Percentiles rank a stretch among this genome's conserved stretches.
These are phyloP conservation scores for Chalcosyrphus nemorum DNA, from an alignment of 2,888 invertebrate genomes.

Conservation along the genomic window DNA sequence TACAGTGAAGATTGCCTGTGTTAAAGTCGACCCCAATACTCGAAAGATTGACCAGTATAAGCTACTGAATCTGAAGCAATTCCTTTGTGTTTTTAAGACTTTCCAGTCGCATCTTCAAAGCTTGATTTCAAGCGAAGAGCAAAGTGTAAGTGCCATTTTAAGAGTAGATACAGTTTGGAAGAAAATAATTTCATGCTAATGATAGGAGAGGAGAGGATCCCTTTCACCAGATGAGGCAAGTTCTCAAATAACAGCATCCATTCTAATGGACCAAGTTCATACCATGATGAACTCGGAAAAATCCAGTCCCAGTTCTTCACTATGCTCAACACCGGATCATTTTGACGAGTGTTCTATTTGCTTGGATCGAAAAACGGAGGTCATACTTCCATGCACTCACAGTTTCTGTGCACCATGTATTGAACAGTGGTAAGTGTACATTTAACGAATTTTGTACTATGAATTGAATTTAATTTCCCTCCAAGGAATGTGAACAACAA, in stretches of 20 bases:
- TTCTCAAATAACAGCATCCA: slow-evolving; percentile 78
- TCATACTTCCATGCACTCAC: slow-evolving; percentile 87
- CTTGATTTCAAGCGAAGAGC: slow-evolving; percentile 78
- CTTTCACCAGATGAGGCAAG: slow-evolving; percentile 41
- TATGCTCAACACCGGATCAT: slow-evolving; percentile 77
- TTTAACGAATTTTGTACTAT: background rate
- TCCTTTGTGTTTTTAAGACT: slow-evolving; percentile 85
- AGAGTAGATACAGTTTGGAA: too few species aligned
- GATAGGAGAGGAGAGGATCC: slow-evolving; percentile 55
- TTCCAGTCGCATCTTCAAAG: slow-evolving; percentile 83
- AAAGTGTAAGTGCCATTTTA: slow-evolving; percentile 76
- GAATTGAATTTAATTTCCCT: slow-evolving; percentile 32
- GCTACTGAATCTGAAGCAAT: slow-evolving; percentile 85
- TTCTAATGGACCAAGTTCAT: slow-evolving; percentile 80
- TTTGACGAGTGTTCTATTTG: slow-evolving; percentile 88
- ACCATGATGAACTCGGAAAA: slow-evolving; percentile 72
- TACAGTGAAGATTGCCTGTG: slow-evolving; percentile 86
- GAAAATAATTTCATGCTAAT: background rate
- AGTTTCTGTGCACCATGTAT: slow-evolving; percentile 88
- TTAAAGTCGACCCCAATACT: slow-evolving; percentile 84
- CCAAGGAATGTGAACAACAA: slow-evolving; percentile 87
- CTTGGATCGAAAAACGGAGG: slow-evolving; percentile 87
- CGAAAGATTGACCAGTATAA: slow-evolving; percentile 84
- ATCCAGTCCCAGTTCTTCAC: slow-evolving; percentile 73
- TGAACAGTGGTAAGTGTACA: slow-evolving; percentile 85